Conservation (phyloP, 2,797 vertebrate species). For the Antennarius maculatus region DNA sequence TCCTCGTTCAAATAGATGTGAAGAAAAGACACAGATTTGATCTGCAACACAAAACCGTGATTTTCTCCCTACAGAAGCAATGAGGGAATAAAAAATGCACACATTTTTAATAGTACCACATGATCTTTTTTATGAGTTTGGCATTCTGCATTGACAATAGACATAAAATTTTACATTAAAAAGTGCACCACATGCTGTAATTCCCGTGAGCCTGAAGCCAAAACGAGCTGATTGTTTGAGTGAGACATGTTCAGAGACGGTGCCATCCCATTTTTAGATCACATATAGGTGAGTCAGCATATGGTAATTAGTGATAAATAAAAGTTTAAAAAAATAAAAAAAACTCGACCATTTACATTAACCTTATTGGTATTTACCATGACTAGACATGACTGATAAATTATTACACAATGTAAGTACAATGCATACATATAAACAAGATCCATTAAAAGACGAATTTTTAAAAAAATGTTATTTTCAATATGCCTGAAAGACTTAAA, state of each 20-base stretch:
- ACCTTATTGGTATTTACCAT: no score
- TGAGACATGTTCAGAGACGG: neutral
- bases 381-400: no score
- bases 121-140: neutral
- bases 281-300: neutral
- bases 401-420: no score
- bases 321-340: neutral
- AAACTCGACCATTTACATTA: no score
- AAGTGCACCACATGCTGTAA: neutral
- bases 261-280: neutral
- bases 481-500: neutral
- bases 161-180: neutral
- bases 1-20: neutral
- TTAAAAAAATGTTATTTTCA: neutral
- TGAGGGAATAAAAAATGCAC: neutral
- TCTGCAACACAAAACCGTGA: neutral
- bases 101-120: neutral
- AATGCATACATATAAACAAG: no score
- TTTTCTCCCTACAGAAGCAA: neutral
- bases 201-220: neutral
- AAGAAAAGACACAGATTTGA: neutral
- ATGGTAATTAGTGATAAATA: neutral
- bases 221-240: neutral
- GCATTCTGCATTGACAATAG: neutral
- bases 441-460: no score